Conservation (phyloP, 2,888 invertebrate genomes). For the Erynnis tages region DNA sequence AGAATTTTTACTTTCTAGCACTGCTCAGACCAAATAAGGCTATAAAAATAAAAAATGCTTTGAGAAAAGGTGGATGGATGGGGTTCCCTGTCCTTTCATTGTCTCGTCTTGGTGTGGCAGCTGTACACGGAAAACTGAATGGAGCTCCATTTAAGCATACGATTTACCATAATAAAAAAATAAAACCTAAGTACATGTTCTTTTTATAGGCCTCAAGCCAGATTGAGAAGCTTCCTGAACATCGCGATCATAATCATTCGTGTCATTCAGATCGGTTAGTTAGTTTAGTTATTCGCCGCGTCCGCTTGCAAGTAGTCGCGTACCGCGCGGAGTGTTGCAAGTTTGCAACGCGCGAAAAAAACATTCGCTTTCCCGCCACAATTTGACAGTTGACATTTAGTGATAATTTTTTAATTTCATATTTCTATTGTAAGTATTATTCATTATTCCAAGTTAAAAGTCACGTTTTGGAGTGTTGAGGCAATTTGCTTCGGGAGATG, state of each 20-base stretch:
- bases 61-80: no score
- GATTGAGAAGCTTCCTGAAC: slow-evolving; percentile 31
- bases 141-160: no score
- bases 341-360: slow-evolving; percentile 29
- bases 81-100: no score
- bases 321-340: slow-evolving; percentile 26
- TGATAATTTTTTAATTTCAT: slow-evolving; percentile 13
- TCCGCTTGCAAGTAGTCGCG: slow-evolving; percentile 34
- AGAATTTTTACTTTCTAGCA: no score
- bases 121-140: no score
- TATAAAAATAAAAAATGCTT: no score
- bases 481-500: not conserved
- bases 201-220: slow-evolving; percentile 34
- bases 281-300: slow-evolving; percentile 46
- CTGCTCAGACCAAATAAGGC: no score
- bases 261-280: slow-evolving; percentile 39
- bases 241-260: slow-evolving; percentile 27
- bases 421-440: slow-evolving; percentile 5
- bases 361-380: slow-evolving; percentile 22
- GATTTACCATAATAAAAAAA: not conserved
- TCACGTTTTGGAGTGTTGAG: no score
- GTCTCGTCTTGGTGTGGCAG: no score
- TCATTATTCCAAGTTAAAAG: not conserved
- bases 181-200: not conserved
- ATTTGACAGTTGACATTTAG: slow-evolving; percentile 9